These are phyloP conservation scores for Orthochromis malagaraziensis DNA, from an alignment of 2,113 vertebrate genomes.

Conservation along the genomic window DNA sequence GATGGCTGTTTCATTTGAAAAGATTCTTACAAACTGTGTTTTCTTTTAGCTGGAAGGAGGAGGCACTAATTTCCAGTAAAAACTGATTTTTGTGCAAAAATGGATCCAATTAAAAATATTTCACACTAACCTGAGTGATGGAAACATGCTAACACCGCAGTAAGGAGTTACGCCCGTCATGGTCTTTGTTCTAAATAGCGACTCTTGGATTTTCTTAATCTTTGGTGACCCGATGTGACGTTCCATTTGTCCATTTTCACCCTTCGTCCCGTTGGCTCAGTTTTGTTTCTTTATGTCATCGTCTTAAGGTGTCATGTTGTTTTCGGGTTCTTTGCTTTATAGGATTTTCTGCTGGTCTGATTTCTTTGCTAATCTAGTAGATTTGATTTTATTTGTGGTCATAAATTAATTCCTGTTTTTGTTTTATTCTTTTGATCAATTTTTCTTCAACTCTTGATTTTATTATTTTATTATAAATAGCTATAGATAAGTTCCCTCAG, in stretches of 20 bases:
- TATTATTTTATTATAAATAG: background rate
- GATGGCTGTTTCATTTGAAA: background rate
- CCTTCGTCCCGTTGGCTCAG: background rate
- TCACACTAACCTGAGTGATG: background rate
- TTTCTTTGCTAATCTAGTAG: background rate
- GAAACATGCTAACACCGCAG: background rate
- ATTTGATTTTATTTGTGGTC: background rate
- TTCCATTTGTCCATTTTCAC: background rate
- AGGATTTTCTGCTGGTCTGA: background rate
- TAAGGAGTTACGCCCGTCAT: rapidly evolving
- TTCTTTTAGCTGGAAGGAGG: background rate
- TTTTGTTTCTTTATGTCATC: background rate
- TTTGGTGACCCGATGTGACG: rapidly evolving
- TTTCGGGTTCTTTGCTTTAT: rapidly evolving
- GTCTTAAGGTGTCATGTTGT: background rate
- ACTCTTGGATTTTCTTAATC: background rate
- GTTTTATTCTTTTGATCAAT: rapidly evolving
- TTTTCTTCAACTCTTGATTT: background rate
- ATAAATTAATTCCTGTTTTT: background rate
- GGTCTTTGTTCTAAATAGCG: background rate
- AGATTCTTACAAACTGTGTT: background rate
- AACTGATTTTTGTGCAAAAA: background rate
- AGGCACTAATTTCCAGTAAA: background rate
- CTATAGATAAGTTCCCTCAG: background rate
- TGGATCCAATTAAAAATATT: background rate